Base-by-base conservation (phyloP, 2,888 invertebrate species). In the Drosophila antonietae region DNA sequence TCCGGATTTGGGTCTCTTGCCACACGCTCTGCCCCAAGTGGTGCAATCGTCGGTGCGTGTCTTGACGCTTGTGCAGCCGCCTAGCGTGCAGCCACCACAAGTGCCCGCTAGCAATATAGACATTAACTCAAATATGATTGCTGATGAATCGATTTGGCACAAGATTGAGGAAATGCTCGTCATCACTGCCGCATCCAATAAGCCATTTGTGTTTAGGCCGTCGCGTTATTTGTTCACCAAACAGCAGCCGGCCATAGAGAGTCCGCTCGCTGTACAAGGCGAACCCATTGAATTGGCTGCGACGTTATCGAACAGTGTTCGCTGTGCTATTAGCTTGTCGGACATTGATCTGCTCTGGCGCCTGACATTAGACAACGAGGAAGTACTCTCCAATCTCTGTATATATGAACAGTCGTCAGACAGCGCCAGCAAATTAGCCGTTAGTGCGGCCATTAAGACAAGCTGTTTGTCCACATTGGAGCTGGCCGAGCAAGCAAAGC, bases 221-320 rank as follows among this genome's bases (percentile, higher is more conserved):
- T 95, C 96, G 2, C 93, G 96, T 35, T 96, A 96, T 75, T 93
- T 97, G 60, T 96, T 96, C 90, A 96, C 95, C 0, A 94, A 94
- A 75, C 94, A 94, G 65, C 95, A 95, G 65, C 95, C 96, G 73
- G 95, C 95, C 78, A 93, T 93, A 53, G 93, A 93, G 56, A 95
- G 94, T 86, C 96, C 97, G 3, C 93, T 95, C 28, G 96, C 96
- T 12, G 95, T 97, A 55, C 94, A 96, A 81, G 96, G 96, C 91
- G 98, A 98, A 92, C 96, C 96, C 0, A 95, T 98, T 61, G 96
- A 96, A 92, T 94, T 98, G 61, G 95, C 96, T 46, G 91, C 93
- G 12, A 85, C 87, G 7, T 74, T 93, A 4, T 88, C 90, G 2
- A 93, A 93, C 65, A 91, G 92, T 14, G 94, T 98, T 33, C 95